Evolutionary conservation across 1,140 invertebrate genomes (phyloP), one percentile per base, ranked within the genome.

Genomic region (Drosophila leontia): DNA sequence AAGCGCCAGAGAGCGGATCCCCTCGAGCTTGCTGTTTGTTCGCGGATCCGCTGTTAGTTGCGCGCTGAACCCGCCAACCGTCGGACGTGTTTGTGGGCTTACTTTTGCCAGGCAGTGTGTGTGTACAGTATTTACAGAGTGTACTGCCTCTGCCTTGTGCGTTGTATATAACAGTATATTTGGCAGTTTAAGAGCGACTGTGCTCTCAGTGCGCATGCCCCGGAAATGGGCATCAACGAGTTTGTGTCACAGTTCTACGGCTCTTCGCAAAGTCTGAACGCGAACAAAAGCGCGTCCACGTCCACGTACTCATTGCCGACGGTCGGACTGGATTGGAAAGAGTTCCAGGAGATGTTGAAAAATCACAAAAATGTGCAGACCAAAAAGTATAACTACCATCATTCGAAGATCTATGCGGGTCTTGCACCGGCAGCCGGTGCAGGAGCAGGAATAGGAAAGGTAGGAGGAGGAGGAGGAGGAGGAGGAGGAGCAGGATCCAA

Each of bases 301-400:
- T 85, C 86, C 59, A 79, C 82, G 68, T 86, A 85, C 70, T 77
- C 87, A 51, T 86, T 91, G 69, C 70, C 85, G 60, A 76, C 82
- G 75, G 78, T 62, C 53, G 86, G 35, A 11, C 19, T 82, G 64
- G 82, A 91, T 75, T 84, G 84, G 50, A 76, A 91, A 60, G 78
- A 90, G 64, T 82, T 78, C 74, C 74, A 84, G 68, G 84, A 92
- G 82, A 92, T 92, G 91, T 91, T 92, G 60, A 92, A 92, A 92
- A 92, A 92, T 90, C 91, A 86, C 50, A 92, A 92, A 84, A 92
- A 91, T 83, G 76, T 79, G 5, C 85, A 92, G 72, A 65, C 85
- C 12, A 91, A 87, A 17, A 84, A 82, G 70, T 92, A 85, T 62
- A 75, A 69, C 67, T 91, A 91, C 51, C 77, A 91, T 44, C 91